Evolutionary conservation across 2,888 invertebrate genomes (phyloP), one percentile per base, ranked within the genome.

Genomic region (Drosophila pseudotalamancana): DNA sequence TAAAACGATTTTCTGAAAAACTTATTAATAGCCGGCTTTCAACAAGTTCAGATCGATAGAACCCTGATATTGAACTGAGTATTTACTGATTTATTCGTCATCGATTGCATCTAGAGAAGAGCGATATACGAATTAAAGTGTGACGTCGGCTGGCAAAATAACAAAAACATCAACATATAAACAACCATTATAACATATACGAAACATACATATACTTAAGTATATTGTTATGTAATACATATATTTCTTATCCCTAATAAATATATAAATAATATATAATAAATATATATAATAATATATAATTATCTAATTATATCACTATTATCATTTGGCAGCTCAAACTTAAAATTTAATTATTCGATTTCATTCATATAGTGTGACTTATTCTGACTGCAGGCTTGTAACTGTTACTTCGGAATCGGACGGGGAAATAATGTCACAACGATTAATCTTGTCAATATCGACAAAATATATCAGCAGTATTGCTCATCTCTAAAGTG

Each of bases 21-120:
- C 23, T 32, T 64, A 64, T 69, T 65, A 49, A 69, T 72, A 69
- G 72, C 9, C 23, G 6, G 27, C 14, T 34, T 29, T 5, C 32
- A 53, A 31, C 68, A 53, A 25, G 6, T 16, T 11, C 11, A 29
- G 9, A 45, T 31, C 23, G 59, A 37, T 61, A 14, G 3, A 1
- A 18, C 14, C 3, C 14, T 12, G 23, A 16, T 5, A 2, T 9
- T 23, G 9, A 8, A 43, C 27, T 16, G 27, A 2, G 0, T 35
- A 23, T 29, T 6, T 14, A 8, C 4, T 6, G 4, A 27, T 16
- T 3, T 21, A 27, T 21, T 11, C 31, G 11, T 21, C 6, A 43
- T 57, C 43, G 61, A 61, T 45, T 25, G 16, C 5, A 23, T 19
- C 18, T 23, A 45, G 14, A 45, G 29, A 23, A 0, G 21, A 8